Evolutionary conservation across 2,888 invertebrate genomes (phyloP).

Genomic region (Parochlus steinenii): DNA sequence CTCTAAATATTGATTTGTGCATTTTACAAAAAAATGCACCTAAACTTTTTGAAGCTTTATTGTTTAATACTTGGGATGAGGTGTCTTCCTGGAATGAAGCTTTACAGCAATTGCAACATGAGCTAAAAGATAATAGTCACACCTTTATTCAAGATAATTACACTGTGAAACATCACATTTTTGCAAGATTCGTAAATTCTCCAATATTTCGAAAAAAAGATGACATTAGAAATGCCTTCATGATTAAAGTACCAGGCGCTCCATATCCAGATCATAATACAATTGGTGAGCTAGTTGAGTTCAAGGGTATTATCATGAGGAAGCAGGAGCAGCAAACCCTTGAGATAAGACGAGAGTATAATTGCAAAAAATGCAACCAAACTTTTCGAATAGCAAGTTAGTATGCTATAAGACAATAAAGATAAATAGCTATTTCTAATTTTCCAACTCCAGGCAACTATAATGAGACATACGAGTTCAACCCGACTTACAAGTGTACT

Average conservation of each 20-base stretch:
- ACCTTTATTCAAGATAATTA: constrained; percentile 23
- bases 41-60: too few relatives aligned
- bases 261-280: too few relatives aligned
- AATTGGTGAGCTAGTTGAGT: too few relatives aligned
- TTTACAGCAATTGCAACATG: constrained; percentile 41
- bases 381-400: constrained; percentile 46
- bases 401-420: too few relatives aligned
- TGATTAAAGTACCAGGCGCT: constrained; percentile 36
- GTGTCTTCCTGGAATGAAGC: constrained; percentile 46
- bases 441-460: too few relatives aligned
- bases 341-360: constrained; percentile 54
- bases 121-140: constrained; percentile 32
- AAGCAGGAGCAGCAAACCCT: too few relatives aligned
- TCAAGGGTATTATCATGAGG: too few relatives aligned
- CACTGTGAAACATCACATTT: constrained; percentile 47
- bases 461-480: too few relatives aligned
- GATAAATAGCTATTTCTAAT: too few relatives aligned
- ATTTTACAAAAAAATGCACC: too few relatives aligned
- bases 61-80: constrained; percentile 42
- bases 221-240: constrained; percentile 54
- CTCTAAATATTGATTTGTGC: too few relatives aligned
- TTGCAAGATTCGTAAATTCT: constrained; percentile 46
- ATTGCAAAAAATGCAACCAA: constrained; percentile 62
- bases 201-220: constrained; percentile 54
- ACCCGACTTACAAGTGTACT: too few relatives aligned